Base-by-base conservation (phyloP, 2,797 vertebrate species). In the Eurystomus glaucurus region DNA sequence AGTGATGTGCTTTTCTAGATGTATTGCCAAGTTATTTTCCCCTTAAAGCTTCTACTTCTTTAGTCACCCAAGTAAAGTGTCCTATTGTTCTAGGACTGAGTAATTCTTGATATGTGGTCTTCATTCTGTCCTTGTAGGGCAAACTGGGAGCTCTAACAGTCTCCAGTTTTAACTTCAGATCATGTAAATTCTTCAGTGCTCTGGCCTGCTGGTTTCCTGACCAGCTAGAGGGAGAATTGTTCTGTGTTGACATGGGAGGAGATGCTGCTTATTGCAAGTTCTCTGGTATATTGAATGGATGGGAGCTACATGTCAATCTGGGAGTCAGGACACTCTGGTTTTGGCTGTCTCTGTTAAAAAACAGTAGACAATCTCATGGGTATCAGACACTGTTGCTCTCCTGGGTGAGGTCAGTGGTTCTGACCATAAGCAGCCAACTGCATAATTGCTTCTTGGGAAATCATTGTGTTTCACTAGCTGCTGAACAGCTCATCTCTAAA, bases 401-500 rank as follows among this genome's bases (percentile, higher is more conserved):
- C 10, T 31, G 61, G 62, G 33, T 21, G 41, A 78, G 46, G 39
- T 76, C 55, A 75, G 88, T 74, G 25, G 31, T 87, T 87, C 39
- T 85, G 70, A 55, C 65, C 78, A 14, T 64, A 71, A 72, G 29
- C 46, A 66, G 41, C 50, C 66, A 86, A 37, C 62, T 71, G 58
- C 13, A 6, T 82, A 76, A 84, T n/a, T 89, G 57, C 39, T 81
- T 88, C 92, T 66, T 85, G 37, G 43, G 91, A 90, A 94, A 48
- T 70, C 0, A 0, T 15, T 37, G 15, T 87, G 46, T 75, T 76
- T 61, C 61, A 33, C 29, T 84, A 69, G 45, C 76, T 88, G 61
- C 72, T 66, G 70, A 81, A 26, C 48, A 79, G 70, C 62, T 37
- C 0, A 0, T 79, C 43, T 85, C 55, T 85, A 43, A 64, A 60